Evolutionary conservation across 2,113 vertebrate genomes (phyloP), one percentile per base, ranked within the genome.

Genomic region (Alosa alosa): DNA sequence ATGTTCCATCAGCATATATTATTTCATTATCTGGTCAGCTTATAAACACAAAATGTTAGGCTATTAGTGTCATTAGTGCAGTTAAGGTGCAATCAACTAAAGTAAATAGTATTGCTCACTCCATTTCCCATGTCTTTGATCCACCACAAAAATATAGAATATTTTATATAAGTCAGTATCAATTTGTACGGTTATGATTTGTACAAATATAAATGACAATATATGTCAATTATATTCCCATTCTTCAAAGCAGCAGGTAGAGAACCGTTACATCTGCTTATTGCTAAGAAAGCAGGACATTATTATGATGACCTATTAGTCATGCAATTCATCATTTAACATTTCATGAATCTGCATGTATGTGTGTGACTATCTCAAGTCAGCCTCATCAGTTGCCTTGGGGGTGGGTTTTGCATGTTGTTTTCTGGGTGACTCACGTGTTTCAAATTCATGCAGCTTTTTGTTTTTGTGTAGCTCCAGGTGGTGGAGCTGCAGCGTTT

Each of bases 401-500:
- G 81, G 60, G 31, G 15, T n/a, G 60, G 31, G 15, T n/a, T 81
- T 86, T 83, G 81, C 44, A 81, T 84, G 22, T 39, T 72, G 57
- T 72, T 25, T 72, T 36, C 25, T 72, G 6, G n/a, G 25, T 72
- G 25, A 31, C 8, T 72, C 64, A 2, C 8, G 60, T 46, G 83
- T 36, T 82, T 64, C 47, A 47, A 87, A 60, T 84, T 75, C 47
- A 47, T 49, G 68, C 15, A 87, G 81, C 90, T 86, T 82, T 45
- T 9, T 88, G 86, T 85, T 86, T 81, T 72, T 83, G 87, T 85
- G 41, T 88, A 99, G 97, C 94, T 94, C 85, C 97, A 99, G 93
- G 95, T 99, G 84, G 95, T 97, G 84, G 96, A 97, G 89, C 97
- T 96, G 93, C 97, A 96, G 84, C 95, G 97, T 81, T 85, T 99